Evolutionary conservation across 2,113 vertebrate species (phyloP), one percentile per base, ranked within the genome.

Genomic region (Cyprinus carpio): DNA sequence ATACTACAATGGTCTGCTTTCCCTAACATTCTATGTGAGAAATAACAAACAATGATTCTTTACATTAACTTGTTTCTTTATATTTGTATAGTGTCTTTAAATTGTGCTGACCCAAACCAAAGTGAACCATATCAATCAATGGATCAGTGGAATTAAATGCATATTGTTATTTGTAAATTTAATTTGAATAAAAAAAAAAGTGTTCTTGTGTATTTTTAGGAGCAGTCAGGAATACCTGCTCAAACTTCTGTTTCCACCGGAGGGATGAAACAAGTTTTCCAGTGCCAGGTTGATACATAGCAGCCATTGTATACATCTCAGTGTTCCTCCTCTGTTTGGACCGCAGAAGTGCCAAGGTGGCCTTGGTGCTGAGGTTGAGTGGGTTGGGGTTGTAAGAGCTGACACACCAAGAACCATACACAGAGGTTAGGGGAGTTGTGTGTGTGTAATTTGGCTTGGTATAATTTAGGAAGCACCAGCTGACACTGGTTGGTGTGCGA

Each of bases 401-500:
- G 84, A 99, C 94, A 86, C 95, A 96, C 98, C 98, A 99, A 3
- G 97, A 96, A 87, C 93, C 95, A 95, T 99, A 99, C 91, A 98
- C 96, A 0, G 98, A 99, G 89, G 95, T 94, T 56, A 94, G 95
- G 82, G 94, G 90, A 51, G 94, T 95, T 49, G 94, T 93, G 84
- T 95, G 95, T 87, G 92, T 82, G 54, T 94, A 96, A 93, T 93
- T 99, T 84, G 98, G 98, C 93, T 98, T 98, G 10, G 96, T 97
- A 92, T 98, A 98, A 94, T 97, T 98, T 88, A 99, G 94, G 93
- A 98, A 99, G 93, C 98, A 99, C 98, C 98, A 99, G 94, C 97
- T 99, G 88, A 99, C 97, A 87, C 95, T 95, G 86, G 97, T 99
- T 4, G 94, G 95, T 18, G 97, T 98, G 87, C 97, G 96, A 79